Evolutionary conservation across 2,113 vertebrate species (phyloP), one percentile per base, ranked within the genome.

Genomic region (Clarias magur): DNA sequence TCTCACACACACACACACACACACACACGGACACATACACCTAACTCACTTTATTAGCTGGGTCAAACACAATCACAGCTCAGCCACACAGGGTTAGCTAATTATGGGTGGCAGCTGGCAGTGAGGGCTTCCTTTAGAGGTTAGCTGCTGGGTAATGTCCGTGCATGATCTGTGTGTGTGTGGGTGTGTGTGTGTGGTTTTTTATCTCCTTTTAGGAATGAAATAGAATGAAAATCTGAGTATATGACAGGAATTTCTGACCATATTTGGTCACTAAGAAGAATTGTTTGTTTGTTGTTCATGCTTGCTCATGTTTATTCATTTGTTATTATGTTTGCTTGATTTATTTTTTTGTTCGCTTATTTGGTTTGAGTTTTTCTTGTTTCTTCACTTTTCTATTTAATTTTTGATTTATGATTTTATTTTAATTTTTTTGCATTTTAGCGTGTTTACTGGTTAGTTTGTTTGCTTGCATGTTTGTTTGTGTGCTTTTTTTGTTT

Each of bases 21-120:
- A 83, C 63, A 67, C 67, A 70, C 27, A 79, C 53, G 38, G 78
- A 27, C 60, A 84, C 65, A 54, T 81, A 85, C 62, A 88, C 70
- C 93, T 90, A 91, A 88, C 91, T 93, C 78, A 92, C 90, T 94
- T 94, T 94, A 95, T 94, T 94, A 94, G 93, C 93, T 91, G 90
- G 93, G 94, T 95, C 94, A 94, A 94, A 95, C 93, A 94, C 93
- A 94, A 95, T 95, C 93, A 95, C 92, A 92, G 94, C 94, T 94
- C 93, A 94, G 92, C 92, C 92, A 93, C 91, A 92, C 93, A 89
- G 91, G 92, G 92, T 89, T 88, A 93, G 92, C 93, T 95, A 94
- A 95, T 95, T 94, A 94, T 92, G 86, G 92, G 90, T 94, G 94
- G 93, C 95, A 95, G 93, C 94, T 94, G 94, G 92, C 93, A 93